Evolutionary conservation across 2,888 invertebrate genomes (phyloP).

Genomic region (Catocala sponsa): DNA sequence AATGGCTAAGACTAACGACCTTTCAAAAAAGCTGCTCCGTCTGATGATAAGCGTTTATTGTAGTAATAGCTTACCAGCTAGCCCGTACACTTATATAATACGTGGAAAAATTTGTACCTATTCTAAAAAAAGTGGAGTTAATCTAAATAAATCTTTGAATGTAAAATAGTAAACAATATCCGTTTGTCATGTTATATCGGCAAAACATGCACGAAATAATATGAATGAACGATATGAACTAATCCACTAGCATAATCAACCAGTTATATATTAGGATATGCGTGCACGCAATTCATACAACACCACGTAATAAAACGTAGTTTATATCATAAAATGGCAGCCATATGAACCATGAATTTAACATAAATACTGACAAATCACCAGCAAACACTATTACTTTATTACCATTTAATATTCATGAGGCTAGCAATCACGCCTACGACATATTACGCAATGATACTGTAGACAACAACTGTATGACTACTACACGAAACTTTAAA

Average conservation of each 20-base stretch:
- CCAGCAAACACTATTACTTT: constrained; percentile 13
- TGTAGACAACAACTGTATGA: constrained; percentile 4
- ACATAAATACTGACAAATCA: constrained; percentile 9
- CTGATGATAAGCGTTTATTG: too few species aligned
- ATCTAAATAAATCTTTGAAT: too few species aligned
- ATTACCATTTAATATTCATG: constrained; percentile 17
- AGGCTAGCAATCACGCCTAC: constrained; percentile 5
- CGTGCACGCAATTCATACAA: constrained; percentile 6
- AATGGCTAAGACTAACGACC: too few species aligned
- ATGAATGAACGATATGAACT: background rate
- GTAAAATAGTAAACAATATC: too few species aligned
- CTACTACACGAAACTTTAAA: constrained; percentile 4
- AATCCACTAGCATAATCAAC: constrained; percentile 7
- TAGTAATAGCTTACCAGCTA: too few species aligned
- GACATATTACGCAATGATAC: constrained; percentile 1
- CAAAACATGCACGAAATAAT: background rate
- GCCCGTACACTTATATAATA: too few species aligned
- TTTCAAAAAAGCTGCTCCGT: too few species aligned
- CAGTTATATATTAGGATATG: background rate
- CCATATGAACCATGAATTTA: constrained; percentile 5
- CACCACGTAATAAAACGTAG: constrained; percentile 1
- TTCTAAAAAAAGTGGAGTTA: too few species aligned
- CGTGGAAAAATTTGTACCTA: too few species aligned
- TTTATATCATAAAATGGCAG: constrained; percentile 10
- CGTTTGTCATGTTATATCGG: too few species aligned